Base-by-base conservation (phyloP, 2,888 invertebrate genomes). In the Microplitis deprimator region DNA sequence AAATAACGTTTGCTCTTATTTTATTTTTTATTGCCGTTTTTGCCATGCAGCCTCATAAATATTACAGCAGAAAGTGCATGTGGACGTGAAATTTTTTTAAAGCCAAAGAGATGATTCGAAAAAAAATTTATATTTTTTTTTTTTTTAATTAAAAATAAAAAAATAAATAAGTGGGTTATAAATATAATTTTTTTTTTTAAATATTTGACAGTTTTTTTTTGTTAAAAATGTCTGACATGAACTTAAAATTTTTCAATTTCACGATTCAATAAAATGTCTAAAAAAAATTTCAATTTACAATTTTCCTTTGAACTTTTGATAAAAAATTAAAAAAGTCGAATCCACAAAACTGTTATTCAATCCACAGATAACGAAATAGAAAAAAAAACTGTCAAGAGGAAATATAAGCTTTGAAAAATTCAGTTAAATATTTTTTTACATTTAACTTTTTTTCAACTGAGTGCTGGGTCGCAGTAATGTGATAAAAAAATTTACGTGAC, bases 381-480 rank as follows among this genome's bases (percentile, higher is more conserved):
- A 50, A 50, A 50, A 50, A 50, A 50, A 50, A 50, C 8, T 50
- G 13, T 50, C 41, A 62, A 64, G 39, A 41, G 40, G 40, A 73
- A 61, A 73, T 40, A 73, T 8, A 73, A 62, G 40, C 62, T 17
- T 50, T 17, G 59, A 50, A 40, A 41, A 67, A 65, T 65, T 16
- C 60, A 39, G 71, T 50, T 50, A 13, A 1, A 50, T 13, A 50
- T 50, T 13, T 50, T 50, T 50, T 50, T 50, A 50, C 4, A 8
- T 13, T 50, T 13, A 50, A 50, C 8, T 5, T 50, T 13, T 50
- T 50, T 50, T 50, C 10, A 50, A 50, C 5, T 5, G 50, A 50
- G 50, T 50, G 50, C 50, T 50, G 50, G 50, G 50, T 17, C 39
- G 10, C 8, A 40, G 60, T 60, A 50, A 50, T 50, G 50, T 50